Base-by-base conservation (phyloP, 2,113 vertebrate genomes). In the Oreochromis tanganicae region DNA sequence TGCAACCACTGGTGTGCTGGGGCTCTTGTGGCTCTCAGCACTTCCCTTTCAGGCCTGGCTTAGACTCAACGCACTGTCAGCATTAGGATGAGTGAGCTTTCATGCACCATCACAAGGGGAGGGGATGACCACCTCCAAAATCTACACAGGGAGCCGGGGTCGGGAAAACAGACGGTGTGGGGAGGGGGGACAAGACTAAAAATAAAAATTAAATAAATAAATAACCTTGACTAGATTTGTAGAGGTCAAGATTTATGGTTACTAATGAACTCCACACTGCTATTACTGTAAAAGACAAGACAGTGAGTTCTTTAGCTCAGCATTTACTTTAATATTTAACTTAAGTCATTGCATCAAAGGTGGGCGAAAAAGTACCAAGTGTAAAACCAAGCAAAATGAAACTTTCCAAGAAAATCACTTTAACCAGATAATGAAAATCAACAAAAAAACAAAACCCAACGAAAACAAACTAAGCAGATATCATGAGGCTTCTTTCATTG, bases 41-140 rank as follows among this genome's bases (percentile, higher is more conserved):
- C 87, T 95, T 97, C 95, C 92, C 94, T 95, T 96, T 96, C 94
- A 96, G 91, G 73, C 83, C 91, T 43, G 93, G 95, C 95, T 96
- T 96, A 96, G 81, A 66, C 80, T 90, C 91, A 14, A 73, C 57
- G 92, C 95, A 68, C 81, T 41, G 96, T 96, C 96, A 96, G 96
- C 95, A 94, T 81, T 83, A 88, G 91, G 88, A 79, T 93, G 87
- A 93, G 90, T 82, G 93, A 87, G 86, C 84, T 95, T 92, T 90
- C 91, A 91, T 87, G 87, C 89, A 91, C 83, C 82, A 80, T 46
- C 83, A 81, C 50, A 48, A 43, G 84, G 66, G 86, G 41, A 59
- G 78, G 71, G 73, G 83, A 19, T 16, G 16, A 82, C 38, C 83
- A 81, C 89, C 57, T 84, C 80, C 87, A 19, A 83, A 86, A 86